Percentiles rank a stretch among this genome's conserved stretches.
Evolutionary conservation across 2,888 invertebrate genomes (phyloP).

Genomic region (Lomographa bimaculata): DNA sequence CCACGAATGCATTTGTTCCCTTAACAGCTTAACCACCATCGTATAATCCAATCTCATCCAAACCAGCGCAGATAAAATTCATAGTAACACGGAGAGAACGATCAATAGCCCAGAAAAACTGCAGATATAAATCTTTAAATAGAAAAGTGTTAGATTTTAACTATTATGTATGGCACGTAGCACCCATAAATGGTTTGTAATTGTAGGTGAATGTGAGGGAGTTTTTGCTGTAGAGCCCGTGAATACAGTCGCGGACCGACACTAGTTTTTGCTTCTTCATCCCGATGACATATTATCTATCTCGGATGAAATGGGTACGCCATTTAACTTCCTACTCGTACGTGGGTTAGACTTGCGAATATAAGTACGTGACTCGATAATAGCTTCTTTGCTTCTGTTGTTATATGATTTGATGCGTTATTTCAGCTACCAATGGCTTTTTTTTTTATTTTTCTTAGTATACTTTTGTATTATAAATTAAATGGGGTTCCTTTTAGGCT

Average conservation of each 20-base stretch:
- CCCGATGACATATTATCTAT: conserved; percentile 66
- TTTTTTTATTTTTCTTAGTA: too few species aligned
- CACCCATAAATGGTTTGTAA: conserved; percentile 76
- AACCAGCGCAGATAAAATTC: conserved; percentile 11
- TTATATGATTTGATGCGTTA: conserved; percentile 13
- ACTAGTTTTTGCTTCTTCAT: conserved; percentile 68
- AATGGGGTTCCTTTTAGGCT: too few species aligned
- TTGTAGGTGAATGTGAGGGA: conserved; percentile 66
- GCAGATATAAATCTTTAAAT: conserved; percentile 43
- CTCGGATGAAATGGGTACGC: conserved; percentile 33
- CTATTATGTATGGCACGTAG: conserved; percentile 70
- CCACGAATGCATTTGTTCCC: conserved; percentile 1
- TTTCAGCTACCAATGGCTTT: conserved; percentile 4
- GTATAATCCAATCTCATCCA: conserved; percentile 7
- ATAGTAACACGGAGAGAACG: conserved; percentile 19
- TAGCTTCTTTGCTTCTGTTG: conserved; percentile 20
- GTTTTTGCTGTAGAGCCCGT: conserved; percentile 56
- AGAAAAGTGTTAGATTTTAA: conserved; percentile 63
- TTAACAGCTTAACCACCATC: neutral
- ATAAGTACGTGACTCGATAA: conserved; percentile 30
- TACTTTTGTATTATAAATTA: too few species aligned
- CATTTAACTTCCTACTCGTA: conserved; percentile 34
- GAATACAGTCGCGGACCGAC: conserved; percentile 72
- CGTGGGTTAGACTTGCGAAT: conserved; percentile 27
- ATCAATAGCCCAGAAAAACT: conserved; percentile 27